Conservation (phyloP, 1,140 invertebrate genomes). For the Cyrtorhinus lividipennis region DNA sequence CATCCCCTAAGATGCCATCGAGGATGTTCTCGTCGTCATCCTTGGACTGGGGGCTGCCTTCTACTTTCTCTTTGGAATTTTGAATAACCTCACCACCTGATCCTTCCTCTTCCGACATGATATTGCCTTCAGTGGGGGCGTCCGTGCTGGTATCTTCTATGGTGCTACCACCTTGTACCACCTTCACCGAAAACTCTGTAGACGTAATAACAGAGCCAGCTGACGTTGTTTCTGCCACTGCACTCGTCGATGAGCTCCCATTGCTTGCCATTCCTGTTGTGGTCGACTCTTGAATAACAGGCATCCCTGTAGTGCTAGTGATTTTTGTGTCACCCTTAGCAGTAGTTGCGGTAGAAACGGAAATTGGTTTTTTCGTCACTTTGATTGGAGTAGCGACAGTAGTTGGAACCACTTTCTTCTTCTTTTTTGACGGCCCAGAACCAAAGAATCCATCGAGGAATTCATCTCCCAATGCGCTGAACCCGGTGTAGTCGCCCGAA, state of each 20-base stretch:
- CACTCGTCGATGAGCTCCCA: neutral
- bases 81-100: slow-evolving; percentile 14
- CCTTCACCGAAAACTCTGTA: slow-evolving; percentile 1
- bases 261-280: slow-evolving; percentile 1
- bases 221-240: neutral
- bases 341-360: neutral
- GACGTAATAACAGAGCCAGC: neutral
- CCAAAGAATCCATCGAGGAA: slow-evolving; percentile 27
- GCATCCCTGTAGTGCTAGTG: neutral
- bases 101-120: slow-evolving; percentile 5
- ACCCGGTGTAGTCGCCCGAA: slow-evolving; percentile 28
- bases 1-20: slow-evolving; percentile 18
- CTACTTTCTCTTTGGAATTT: slow-evolving; percentile 16
- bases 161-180: slow-evolving; percentile 3
- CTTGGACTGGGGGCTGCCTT: slow-evolving; percentile 21
- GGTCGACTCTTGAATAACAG: neutral
- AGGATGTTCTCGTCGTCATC: slow-evolving; percentile 19
- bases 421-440: slow-evolving; percentile 18
- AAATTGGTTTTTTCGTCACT: neutral
- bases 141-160: neutral
- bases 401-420: slow-evolving; percentile 25
- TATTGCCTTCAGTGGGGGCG: neutral
- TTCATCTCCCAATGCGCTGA: slow-evolving; percentile 27
- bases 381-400: neutral
- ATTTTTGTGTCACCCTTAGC: neutral